These are phyloP conservation scores for Rhinolophus ferrumequinum DNA, from an alignment of 2,113 vertebrate species.

Conservation along the genomic window DNA sequence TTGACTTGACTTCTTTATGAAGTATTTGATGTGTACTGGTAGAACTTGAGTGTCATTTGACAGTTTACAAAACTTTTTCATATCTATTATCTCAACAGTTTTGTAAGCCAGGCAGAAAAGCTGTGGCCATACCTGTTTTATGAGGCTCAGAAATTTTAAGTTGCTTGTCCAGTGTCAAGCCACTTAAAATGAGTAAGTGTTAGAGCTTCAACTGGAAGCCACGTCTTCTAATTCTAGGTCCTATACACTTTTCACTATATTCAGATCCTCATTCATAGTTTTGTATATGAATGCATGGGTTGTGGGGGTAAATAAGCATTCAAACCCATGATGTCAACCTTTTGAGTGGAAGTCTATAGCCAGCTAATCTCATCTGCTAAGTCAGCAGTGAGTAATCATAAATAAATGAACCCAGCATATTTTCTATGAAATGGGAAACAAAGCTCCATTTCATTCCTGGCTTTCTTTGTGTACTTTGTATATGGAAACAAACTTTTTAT, in stretches of 20 bases:
- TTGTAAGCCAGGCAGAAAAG: not conserved
- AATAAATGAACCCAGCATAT: not conserved
- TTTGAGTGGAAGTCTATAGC: not conserved
- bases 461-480: not conserved
- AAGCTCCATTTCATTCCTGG: not conserved
- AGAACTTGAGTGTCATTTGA: not conserved
- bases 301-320: not conserved
- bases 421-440: not conserved
- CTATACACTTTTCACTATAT: not conserved
- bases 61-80: not conserved
- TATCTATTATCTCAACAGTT: not conserved
- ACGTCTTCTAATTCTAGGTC: not conserved
- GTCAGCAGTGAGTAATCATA: not conserved
- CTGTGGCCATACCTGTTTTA: not conserved
- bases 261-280: no score
- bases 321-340: not conserved
- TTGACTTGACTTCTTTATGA: not conserved
- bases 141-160: not conserved
- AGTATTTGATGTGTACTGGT: not conserved
- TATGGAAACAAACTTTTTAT: not conserved
- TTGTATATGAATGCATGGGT: not conserved
- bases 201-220: not conserved
- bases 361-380: not conserved
- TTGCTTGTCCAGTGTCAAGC: not conserved
- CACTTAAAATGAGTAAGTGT: slow-evolving; percentile 20